Base-by-base conservation (phyloP, 2,797 vertebrate species). In the Furcifer pardalis region DNA sequence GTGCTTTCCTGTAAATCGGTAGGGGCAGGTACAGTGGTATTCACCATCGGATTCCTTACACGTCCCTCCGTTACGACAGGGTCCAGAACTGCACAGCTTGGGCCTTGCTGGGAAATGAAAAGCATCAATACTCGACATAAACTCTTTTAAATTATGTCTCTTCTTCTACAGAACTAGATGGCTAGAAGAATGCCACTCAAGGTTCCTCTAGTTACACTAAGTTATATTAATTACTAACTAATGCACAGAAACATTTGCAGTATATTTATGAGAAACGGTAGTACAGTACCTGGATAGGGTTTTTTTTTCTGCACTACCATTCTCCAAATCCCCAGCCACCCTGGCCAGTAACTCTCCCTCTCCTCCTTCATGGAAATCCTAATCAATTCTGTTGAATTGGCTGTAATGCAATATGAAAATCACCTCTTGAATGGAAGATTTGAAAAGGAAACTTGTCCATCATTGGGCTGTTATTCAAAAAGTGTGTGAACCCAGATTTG, bases 21-120 rank as follows among this genome's bases (percentile, higher is more conserved):
- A 99, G 1, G 98, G 98, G 94, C 98, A 99, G 92, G 96, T 94
- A 89, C 98, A 99, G 91, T 92, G 96, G 96, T 98, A 99, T 86
- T 96, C 96, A 17, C 96, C 97, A 0, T 94, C 96, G 0, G 96
- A 96, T 87, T 99, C 98, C 92, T 97, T 97, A 91, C 98, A 99
- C 2, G 98, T 98, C 88, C 98, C 98, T 81, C 98, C 98, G 0
- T 99, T 99, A 87, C 98, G 97, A 84, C 98, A 99, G 83, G 97
- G 98, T 77, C 95, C 97, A 0, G 97, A 94, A 83, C 97, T 98
- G 95, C 98, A 99, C 69, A 96, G 97, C 93, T 96, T 98, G 15
- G 97, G 97, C 95, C 97, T 97, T 92, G 97, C 98, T 99, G 97
- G 90, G 87, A 83, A 88, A 42, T 89, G 60, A 1, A 0, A 81